Evolutionary conservation across 2,113 vertebrate genomes (phyloP), one percentile per base, ranked within the genome.

Genomic region (Gambusia holbrooki): DNA sequence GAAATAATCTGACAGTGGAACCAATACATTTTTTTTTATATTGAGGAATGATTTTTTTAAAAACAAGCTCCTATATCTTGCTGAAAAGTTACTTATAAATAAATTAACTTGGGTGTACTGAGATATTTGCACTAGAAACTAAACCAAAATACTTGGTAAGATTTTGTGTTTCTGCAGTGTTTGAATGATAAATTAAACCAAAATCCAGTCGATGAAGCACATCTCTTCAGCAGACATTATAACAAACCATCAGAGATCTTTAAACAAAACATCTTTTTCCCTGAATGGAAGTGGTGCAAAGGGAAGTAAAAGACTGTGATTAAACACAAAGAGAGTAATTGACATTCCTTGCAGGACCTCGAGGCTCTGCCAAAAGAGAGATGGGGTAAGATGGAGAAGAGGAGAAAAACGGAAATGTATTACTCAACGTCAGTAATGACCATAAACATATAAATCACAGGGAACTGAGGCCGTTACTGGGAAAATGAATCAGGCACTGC

Each of bases 391-490:
- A 86, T 66, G 78, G 77, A 85, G 84, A 84, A 79, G 86, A 79
- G 79, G 74, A 73, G 67, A 64, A 85, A 75, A 91, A 78, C 69
- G 79, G 74, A 91, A 93, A 93, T 83, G 87, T 92, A 95, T 95
- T 93, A 93, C 90, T 94, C 93, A 92, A 92, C 71, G 90, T 94
- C 93, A 91, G 90, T 88, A 93, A 93, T 92, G 93, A 90, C 89
- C 88, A 93, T 94, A 94, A 94, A 94, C 94, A 95, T 94, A 95
- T 95, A 94, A 94, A 94, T 94, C 94, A 95, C 85, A 40, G 64
- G 79, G 75, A 87, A 87, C 80, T 78, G 73, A 82, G 81, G 83
- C 88, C n/a, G 84, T 77, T 89, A 69, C 80, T 54, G 81, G 73
- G 87, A 85, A 89, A 93, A 93, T 90, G 90, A 93, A 88, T 87